Evolutionary conservation across 2,888 invertebrate genomes (phyloP), one percentile per base, ranked within the genome.

Genomic region (Ochropacha duplaris): DNA sequence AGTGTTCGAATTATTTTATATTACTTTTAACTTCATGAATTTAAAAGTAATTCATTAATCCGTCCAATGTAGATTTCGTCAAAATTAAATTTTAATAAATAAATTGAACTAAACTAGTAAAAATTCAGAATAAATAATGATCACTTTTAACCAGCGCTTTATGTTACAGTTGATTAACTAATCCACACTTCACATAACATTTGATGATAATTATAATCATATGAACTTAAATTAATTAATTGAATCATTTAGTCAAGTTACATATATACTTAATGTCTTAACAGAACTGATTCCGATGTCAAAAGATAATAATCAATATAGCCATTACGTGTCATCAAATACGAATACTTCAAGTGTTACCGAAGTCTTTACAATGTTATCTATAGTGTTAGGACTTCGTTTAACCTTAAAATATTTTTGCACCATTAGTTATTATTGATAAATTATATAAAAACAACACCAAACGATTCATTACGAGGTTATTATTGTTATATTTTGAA

Each of bases 401-500:
- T 72, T 81, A 81, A 79, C 79, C 64, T 71, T 76, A 31, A 31
- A 31, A 12, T 31, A 84, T 70, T 71, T 84, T 86, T 85, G 87
- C 87, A 87, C 87, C 87, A 84, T 85, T 69, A 72, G 66, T 74
- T 65, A 66, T 54, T 44, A 49, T 69, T 73, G 70, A 61, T 64
- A 66, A 69, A 61, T 67, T 58, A 70, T 57, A 71, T 71, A 71
- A 74, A 74, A 72, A 77, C 65, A 78, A 69, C 73, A 72, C 68
- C 71, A 69, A 65, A 56, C 28, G 22, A 62, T 69, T 68, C 71
- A 59, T 52, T 55, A 66, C 22, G 60, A 68, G 58, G 60, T 58
- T 58, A n/a, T n/a, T n/a, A n/a, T 22, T 54, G 56, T 56, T 56
- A 49, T 34, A 54, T 60, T 55, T 57, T 24, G 51, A 22, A 54